Evolutionary conservation across 2,113 vertebrate species (phyloP).

Genomic region (Tyto alba): DNA sequence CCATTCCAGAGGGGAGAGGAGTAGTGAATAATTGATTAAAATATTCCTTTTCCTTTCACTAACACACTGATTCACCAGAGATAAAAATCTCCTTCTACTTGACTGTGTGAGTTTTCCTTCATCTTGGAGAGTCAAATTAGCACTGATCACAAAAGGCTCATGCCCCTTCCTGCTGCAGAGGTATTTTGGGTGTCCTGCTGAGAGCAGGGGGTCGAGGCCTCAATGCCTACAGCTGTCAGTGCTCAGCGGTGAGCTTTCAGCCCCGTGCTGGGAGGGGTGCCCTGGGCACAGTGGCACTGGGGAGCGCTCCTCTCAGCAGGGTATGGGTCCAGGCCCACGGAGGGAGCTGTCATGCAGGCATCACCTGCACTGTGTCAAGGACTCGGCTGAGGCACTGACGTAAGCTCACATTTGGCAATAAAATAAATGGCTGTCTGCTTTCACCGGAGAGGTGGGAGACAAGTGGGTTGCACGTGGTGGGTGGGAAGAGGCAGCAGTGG

Average conservation of each 20-base stretch:
- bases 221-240: background rate
- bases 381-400: background rate
- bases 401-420: background rate
- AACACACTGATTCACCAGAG: background rate
- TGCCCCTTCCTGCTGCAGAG: background rate
- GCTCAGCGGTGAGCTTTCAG: background rate
- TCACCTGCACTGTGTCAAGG: background rate
- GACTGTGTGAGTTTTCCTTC: background rate
- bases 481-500: background rate
- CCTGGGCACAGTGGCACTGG: background rate
- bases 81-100: background rate
- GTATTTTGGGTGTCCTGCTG: background rate
- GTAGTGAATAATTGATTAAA: constrained; percentile 59
- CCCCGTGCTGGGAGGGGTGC: fast-evolving
- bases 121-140: background rate
- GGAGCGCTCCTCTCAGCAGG: background rate
- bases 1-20: background rate
- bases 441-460: background rate
- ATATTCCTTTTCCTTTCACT: constrained; percentile 31
- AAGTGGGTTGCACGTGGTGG: background rate
- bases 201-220: background rate
- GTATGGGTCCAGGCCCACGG: background rate
- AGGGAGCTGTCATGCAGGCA: fast-evolving
- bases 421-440: background rate
- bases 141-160: background rate